Evolutionary conservation across 2,113 vertebrate species (phyloP), one percentile per base, ranked within the genome.

Genomic region (Spheniscus mendiculus): DNA sequence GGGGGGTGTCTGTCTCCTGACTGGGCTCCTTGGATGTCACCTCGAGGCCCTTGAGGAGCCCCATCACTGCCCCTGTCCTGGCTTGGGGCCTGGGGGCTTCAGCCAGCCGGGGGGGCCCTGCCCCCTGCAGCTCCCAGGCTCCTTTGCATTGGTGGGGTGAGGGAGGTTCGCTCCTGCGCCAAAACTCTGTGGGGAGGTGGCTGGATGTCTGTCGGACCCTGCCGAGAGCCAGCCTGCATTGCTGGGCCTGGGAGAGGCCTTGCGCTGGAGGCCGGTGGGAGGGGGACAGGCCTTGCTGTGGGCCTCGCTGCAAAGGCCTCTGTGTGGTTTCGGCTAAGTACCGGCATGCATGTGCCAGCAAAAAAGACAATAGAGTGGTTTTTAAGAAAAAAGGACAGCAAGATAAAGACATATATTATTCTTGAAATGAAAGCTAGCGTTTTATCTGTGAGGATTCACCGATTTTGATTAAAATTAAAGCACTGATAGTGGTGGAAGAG

Each of bases 321-420:
- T 38, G 29, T 0, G 0, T 22, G 29, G 7, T 23, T 77, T 56
- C 1, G 5, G 42, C 42, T 7, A 6, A 30, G 59, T 15, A 15
- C 6, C 0, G 0, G 16, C 2, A 6, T 14, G 22, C 15, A 8
- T 0, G 0, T 27, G 12, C 5, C 32, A 32, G 30, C 18, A 59
- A 50, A 49, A 91, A 72, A 62, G 10, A 18, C 49, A 82, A 26
- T n/a, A 30, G 5, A 19, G 15, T 62, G n/a, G 1, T 61, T 63
- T 72, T 78, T 55, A 66, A 74, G 14, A 25, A 50, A 65, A 84
- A 16, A 80, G 4, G 17, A 27, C 58, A 63, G 30, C 4, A 30
- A 38, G 53, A 65, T 20, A 61, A 61, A 53, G 7, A 12, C 0
- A 1, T 18, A 4, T 22, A 6, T 69, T 80, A 5, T 72, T 62